Conservation (phyloP, 2,888 invertebrate genomes). For the Campoplex nolae region DNA sequence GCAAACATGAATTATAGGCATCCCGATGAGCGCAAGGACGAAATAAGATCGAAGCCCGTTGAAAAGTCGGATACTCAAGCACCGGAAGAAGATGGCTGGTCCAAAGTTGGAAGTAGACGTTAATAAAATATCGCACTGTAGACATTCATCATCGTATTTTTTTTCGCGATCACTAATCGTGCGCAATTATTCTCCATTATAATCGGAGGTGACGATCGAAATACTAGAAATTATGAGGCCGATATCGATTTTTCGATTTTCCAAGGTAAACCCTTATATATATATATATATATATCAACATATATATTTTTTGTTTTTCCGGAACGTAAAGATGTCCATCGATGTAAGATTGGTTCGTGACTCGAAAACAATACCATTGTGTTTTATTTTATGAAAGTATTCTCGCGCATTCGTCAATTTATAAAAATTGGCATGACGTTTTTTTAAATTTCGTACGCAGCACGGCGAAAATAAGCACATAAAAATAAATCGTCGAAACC, state of each 20-base stretch:
- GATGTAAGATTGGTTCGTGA: constrained; percentile 4
- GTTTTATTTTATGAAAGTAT: constrained; percentile 44
- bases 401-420: neutral
- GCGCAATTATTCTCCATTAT: constrained; percentile 53
- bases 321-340: constrained; percentile 1
- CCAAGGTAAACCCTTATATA: constrained; percentile 17
- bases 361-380: constrained; percentile 16
- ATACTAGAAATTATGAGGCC: constrained; percentile 50
- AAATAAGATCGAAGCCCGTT: constrained; percentile 67
- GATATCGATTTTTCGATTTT: constrained; percentile 49
- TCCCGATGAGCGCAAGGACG: constrained; percentile 63
- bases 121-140: constrained; percentile 70
- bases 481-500: neutral
- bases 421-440: neutral
- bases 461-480: constrained; percentile 7
- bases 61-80: constrained; percentile 57
- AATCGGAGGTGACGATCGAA: constrained; percentile 50
- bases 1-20: constrained; percentile 18
- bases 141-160: constrained; percentile 29
- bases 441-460: constrained; percentile 24
- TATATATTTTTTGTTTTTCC: constrained; percentile 20
- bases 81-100: constrained; percentile 79
- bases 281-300: neutral
- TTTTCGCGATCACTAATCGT: constrained; percentile 47
- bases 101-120: constrained; percentile 80